These are phyloP conservation scores for Hippocampus abdominalis DNA, from an alignment of 2,113 vertebrate species.

Conservation along the genomic window DNA sequence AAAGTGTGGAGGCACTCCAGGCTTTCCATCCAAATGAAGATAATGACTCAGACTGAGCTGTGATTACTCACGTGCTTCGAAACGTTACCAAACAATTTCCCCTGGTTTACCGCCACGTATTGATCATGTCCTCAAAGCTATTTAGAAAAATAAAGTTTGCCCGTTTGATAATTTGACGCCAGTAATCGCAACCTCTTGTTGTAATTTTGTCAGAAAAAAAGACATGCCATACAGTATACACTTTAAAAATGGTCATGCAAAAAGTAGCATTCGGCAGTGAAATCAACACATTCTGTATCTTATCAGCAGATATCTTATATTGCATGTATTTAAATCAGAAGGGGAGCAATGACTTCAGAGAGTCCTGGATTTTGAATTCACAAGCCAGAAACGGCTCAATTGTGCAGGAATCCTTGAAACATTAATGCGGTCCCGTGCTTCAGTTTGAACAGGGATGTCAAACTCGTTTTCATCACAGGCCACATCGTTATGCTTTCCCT, in stretches of 20 bases:
- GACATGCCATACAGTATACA: too few relatives aligned
- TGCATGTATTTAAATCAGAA: not conserved
- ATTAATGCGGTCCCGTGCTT: not conserved
- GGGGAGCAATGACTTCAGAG: not conserved
- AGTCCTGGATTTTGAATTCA: not conserved
- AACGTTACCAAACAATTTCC: not conserved
- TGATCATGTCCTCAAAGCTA: not conserved
- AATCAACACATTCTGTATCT: too few relatives aligned
- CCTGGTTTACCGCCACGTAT: not conserved
- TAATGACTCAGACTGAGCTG: not conserved
- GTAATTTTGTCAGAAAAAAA: too few relatives aligned
- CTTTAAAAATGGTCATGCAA: too few relatives aligned
- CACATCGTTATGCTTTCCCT: too few relatives aligned
- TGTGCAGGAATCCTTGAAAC: not conserved
- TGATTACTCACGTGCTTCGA: not conserved
- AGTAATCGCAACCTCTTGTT: not conserved
- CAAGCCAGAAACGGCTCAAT: too few relatives aligned
- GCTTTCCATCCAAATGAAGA: not conserved
- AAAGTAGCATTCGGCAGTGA: too few relatives aligned
- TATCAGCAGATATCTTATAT: too few relatives aligned
- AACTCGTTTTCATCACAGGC: too few relatives aligned
- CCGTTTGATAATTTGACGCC: not conserved
- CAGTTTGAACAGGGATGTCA: not conserved
- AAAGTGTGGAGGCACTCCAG: not conserved
- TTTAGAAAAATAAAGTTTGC: not conserved